Conservation (phyloP, 2,888 invertebrate species). For the Caenorhabditis drosophilae region DNA sequence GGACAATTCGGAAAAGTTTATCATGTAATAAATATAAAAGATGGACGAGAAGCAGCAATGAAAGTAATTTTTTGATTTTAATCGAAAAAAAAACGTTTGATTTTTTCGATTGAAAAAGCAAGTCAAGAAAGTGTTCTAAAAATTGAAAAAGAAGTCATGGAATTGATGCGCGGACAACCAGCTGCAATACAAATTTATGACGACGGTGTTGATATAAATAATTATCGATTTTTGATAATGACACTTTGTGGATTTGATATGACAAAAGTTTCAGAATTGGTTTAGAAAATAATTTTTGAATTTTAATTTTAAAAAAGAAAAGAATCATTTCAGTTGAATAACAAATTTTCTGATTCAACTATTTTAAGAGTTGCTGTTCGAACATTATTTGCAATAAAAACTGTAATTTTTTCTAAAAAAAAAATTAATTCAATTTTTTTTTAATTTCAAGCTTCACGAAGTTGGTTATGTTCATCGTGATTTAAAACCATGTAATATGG, state of each 20-base stretch:
- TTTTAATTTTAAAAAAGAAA: neutral
- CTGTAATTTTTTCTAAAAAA: constrained; percentile 8
- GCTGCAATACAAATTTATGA: constrained; percentile 25
- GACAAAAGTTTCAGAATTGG: constrained; percentile 14
- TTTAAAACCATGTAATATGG: constrained; percentile 39
- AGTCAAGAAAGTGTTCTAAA: constrained; percentile 22
- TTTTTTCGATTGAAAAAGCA: constrained; percentile 17
- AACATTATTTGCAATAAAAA: constrained; percentile 27
- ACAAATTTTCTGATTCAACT: constrained; percentile 29
- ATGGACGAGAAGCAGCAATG: constrained; percentile 32
- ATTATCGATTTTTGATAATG: constrained; percentile 29
- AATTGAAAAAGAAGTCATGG: constrained; percentile 16
- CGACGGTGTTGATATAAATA: constrained; percentile 6
- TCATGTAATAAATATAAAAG: constrained; percentile 21
- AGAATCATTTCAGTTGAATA: constrained; percentile 4
- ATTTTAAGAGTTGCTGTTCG: constrained; percentile 32
- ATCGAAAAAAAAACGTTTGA: too few species aligned
- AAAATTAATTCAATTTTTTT: neutral
- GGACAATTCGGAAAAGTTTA: constrained; percentile 34
- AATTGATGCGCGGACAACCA: constrained; percentile 15
- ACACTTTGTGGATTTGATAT: constrained; percentile 38
- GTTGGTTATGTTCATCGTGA: constrained; percentile 35
- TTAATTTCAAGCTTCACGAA: constrained; percentile 32
- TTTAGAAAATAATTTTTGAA: neutral
- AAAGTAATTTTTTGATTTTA: too few species aligned